These are phyloP conservation scores for Hydropsyche betteni DNA, from an alignment of 2,888 invertebrate species.

Conservation along the genomic window DNA sequence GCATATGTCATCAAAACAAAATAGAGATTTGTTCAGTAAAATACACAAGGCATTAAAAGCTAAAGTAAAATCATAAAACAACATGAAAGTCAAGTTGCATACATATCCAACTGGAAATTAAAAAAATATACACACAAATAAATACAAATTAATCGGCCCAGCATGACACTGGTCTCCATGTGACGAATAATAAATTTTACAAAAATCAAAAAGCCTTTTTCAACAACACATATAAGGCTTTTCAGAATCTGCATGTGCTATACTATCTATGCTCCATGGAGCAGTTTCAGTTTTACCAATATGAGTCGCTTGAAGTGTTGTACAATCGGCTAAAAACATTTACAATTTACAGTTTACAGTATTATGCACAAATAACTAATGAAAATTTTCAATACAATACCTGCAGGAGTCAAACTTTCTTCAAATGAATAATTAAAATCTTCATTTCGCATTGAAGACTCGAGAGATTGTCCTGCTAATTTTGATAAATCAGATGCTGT, in stretches of 20 bases:
- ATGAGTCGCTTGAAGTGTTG: constrained; percentile 69
- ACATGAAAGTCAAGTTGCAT: too few species aligned
- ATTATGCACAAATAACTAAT: too few species aligned
- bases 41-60: too few species aligned
- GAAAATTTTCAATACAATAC: constrained; percentile 52
- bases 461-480: constrained; percentile 63
- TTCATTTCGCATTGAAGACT: constrained; percentile 68
- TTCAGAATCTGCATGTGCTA: constrained; percentile 74
- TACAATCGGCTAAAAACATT: constrained; percentile 63
- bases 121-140: too few species aligned
- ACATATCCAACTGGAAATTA: too few species aligned
- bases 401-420: constrained; percentile 59
- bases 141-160: too few species aligned
- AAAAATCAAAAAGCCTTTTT: constrained; percentile 36
- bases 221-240: constrained; percentile 71
- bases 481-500: constrained; percentile 72
- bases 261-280: constrained; percentile 71
- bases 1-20: too few species aligned
- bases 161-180: too few species aligned
- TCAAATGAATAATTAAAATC: constrained; percentile 59
- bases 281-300: constrained; percentile 72
- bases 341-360: too few species aligned
- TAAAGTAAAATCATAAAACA: too few species aligned
- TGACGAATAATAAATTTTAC: neutral
- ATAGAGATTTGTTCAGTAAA: too few species aligned